Conservation (phyloP, 2,888 invertebrate species). For the Camponotus fellah region DNA sequence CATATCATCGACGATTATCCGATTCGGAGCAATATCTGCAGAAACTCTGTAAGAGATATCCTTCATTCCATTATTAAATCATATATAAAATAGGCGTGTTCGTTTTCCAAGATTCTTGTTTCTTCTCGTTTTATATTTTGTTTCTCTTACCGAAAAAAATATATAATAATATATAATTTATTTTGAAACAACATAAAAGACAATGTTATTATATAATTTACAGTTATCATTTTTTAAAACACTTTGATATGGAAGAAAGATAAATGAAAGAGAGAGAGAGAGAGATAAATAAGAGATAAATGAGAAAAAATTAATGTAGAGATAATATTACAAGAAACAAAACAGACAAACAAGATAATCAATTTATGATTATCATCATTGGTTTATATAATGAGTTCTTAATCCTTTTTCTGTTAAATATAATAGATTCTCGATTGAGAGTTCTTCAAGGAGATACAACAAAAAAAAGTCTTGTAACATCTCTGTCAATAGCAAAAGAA, state of each 20-base stretch:
- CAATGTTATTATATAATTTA: neutral
- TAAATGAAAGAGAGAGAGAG: neutral
- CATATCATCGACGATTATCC: constrained; percentile 84
- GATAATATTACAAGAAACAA: no score
- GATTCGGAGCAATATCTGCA: constrained; percentile 90
- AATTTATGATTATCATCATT: neutral
- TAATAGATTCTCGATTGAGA: constrained; percentile 79
- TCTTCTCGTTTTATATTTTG: no score
- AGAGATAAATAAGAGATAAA: neutral
- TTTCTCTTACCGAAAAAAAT: neutral
- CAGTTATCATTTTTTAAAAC: neutral
- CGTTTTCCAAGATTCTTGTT: neutral
- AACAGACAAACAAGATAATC: neutral
- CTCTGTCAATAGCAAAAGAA: constrained; percentile 88
- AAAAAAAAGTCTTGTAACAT: constrained; percentile 88
- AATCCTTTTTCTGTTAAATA: neutral
- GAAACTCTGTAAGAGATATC: constrained; percentile 88
- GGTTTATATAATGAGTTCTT: neutral
- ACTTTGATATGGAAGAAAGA: neutral
- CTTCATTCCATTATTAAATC: neutral
- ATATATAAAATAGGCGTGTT: neutral
- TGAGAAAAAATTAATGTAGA: neutral
- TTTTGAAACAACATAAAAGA: neutral
- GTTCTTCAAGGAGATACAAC: constrained; percentile 81
- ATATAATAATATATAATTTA: no score